A percentile compares a stretch with the other conserved stretches of the same genome.
Conservation (phyloP, 2,888 invertebrate species). For the Proisotoma minuta region DNA sequence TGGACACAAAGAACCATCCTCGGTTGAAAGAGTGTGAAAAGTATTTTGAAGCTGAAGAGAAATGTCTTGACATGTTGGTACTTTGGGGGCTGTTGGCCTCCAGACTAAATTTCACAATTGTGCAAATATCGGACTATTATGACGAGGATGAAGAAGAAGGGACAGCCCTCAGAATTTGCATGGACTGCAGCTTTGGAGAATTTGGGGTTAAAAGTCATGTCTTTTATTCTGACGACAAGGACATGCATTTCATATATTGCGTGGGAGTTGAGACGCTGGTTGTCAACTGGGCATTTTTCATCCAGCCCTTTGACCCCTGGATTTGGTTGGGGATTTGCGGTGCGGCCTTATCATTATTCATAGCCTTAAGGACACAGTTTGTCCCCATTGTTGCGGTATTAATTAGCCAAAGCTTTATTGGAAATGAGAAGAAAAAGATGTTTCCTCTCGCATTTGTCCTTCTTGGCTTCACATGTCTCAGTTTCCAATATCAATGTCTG, state of each 20-base stretch:
- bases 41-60: neutral
- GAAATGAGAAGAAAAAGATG: neutral
- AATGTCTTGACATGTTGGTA: neutral
- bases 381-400: no score
- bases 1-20: neutral
- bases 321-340: neutral
- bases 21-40: neutral
- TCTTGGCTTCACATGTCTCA: neutral
- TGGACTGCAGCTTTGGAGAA: neutral
- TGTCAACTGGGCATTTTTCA: neutral
- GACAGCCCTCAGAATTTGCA: neutral
- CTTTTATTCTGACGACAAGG: neutral
- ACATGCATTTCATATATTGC: constrained; percentile 6
- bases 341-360: neutral
- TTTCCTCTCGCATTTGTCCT: neutral
- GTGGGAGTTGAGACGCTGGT: no score
- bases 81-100: neutral
- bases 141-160: neutral
- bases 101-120: neutral
- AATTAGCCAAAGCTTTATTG: neutral
- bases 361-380: no score
- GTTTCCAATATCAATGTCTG: constrained; percentile 2
- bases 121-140: neutral
- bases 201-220: neutral
- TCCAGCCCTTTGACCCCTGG: constrained; percentile 1